These are phyloP conservation scores for Hemicrepidius hirtus DNA, from an alignment of 2,888 invertebrate species.

Conservation along the genomic window DNA sequence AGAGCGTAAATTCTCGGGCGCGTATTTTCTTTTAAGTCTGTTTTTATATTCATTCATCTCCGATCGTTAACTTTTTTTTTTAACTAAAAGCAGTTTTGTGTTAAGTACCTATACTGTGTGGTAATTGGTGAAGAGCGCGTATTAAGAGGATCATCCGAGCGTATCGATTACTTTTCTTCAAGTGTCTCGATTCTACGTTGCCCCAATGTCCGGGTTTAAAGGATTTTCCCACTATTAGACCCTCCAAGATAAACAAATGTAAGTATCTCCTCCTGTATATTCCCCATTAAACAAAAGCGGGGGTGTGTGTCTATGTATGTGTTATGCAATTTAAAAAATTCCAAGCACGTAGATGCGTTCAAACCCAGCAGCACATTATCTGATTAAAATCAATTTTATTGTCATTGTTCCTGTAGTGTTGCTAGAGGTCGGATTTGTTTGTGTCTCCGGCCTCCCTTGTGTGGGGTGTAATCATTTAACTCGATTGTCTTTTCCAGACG, in stretches of 20 bases:
- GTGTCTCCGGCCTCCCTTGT: constrained; percentile 38
- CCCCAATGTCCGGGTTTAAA: constrained; percentile 59
- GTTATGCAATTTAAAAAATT: constrained; percentile 57
- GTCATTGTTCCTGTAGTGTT: constrained; percentile 62
- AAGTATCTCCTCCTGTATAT: constrained; percentile 55
- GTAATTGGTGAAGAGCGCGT: constrained; percentile 36
- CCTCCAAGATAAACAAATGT: constrained; percentile 59
- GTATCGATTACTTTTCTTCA: constrained; percentile 51
- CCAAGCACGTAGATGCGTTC: constrained; percentile 54
- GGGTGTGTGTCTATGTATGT: constrained; percentile 55
- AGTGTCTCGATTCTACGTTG: constrained; percentile 39
- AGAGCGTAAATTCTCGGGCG: no score
- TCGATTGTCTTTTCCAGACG: constrained; percentile 60
- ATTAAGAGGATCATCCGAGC: constrained; percentile 50
- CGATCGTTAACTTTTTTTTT: constrained; percentile 11
- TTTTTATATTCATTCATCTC: not conserved
- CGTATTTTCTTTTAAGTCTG: not conserved
- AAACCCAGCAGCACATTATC: constrained; percentile 62
- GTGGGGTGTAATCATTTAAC: constrained; percentile 14
- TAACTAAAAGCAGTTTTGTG: not conserved
- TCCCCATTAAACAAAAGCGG: not conserved
- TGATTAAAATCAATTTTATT: constrained; percentile 69
- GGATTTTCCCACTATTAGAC: constrained; percentile 61
- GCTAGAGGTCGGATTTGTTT: constrained; percentile 68
- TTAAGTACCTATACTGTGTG: constrained; percentile 17